A percentile compares a stretch with the other conserved stretches of the same genome.
Evolutionary conservation across 2,113 vertebrate genomes (phyloP).

Genomic region (Eupsittula cactorum): DNA sequence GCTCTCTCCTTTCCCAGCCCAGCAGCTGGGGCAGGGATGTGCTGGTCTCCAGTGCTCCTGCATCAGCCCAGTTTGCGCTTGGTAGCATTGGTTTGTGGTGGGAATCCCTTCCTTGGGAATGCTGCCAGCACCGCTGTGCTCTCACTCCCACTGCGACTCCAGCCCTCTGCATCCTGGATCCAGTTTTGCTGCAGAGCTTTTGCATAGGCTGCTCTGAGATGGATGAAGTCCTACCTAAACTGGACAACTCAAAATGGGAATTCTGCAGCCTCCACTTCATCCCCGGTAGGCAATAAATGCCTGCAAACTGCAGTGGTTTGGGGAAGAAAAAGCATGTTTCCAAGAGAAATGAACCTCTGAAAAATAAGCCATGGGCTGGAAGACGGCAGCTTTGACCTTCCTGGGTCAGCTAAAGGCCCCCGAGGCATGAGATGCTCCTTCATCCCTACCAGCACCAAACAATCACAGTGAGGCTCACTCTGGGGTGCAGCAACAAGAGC

Average conservation of each 20-base stretch:
- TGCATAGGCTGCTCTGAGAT: neutral
- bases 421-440: neutral
- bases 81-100: accelerated
- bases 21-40: neutral
- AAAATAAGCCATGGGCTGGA: neutral
- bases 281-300: neutral
- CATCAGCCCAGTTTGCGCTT: neutral
- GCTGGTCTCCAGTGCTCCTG: neutral
- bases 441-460: neutral
- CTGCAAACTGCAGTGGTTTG: neutral
- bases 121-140: neutral
- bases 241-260: neutral
- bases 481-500: neutral
- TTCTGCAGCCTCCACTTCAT: neutral
- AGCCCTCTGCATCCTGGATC: neutral
- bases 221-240: neutral
- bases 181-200: neutral
- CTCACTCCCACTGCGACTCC: accelerated
- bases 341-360: neutral
- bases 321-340: accelerated
- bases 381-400: neutral
- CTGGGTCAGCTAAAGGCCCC: neutral
- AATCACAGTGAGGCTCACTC: neutral
- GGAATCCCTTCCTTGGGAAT: neutral
- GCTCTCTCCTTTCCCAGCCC: neutral